These are phyloP conservation scores for Nesoenas mayeri DNA, from an alignment of 2,113 vertebrate genomes.

Conservation along the genomic window DNA sequence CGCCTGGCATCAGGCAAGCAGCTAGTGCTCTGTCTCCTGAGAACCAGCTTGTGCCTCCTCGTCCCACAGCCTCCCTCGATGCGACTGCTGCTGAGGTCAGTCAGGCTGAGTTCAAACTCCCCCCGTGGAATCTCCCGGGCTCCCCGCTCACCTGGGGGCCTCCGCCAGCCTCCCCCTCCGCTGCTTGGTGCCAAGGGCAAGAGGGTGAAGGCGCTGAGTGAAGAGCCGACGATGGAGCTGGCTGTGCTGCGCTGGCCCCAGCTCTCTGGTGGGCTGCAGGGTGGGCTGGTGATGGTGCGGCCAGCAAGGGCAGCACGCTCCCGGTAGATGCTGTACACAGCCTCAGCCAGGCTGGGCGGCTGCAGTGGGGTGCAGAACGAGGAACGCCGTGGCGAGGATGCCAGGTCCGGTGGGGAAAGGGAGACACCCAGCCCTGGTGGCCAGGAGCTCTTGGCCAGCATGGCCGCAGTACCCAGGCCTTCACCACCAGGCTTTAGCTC, in stretches of 20 bases:
- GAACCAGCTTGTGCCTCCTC: conserved; percentile 31
- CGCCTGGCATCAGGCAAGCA: conserved; percentile 70
- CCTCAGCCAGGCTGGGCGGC: conserved; percentile 83
- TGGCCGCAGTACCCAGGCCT: conserved; percentile 72
- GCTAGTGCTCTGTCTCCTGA: conserved; percentile 73
- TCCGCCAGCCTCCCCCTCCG: conserved; percentile 45
- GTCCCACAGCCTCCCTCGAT: background rate
- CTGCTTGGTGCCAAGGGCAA: conserved; percentile 79
- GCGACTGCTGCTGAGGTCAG: conserved; percentile 53
- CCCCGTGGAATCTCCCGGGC: conserved; percentile 64
- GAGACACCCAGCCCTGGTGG: conserved; percentile 73
- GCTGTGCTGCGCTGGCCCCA: conserved; percentile 73
- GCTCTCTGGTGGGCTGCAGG: conserved; percentile 61
- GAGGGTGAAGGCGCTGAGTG: conserved; percentile 87
- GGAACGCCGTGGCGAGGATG: conserved; percentile 54
- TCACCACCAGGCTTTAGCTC: conserved; percentile 75
- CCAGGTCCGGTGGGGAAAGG: conserved; percentile 71
- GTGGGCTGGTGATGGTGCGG: background rate
- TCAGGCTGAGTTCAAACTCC: conserved; percentile 71
- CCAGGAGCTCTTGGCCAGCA: conserved; percentile 84
- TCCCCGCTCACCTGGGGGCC: conserved; percentile 44
- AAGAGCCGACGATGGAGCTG: conserved; percentile 87
- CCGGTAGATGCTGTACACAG: conserved; percentile 90
- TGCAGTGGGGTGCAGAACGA: conserved; percentile 70
- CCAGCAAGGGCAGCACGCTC: conserved; percentile 71